phyloP scores from a whole-genome alignment of 2,888 invertebrate species.

The Penaeus monodon region DNA sequence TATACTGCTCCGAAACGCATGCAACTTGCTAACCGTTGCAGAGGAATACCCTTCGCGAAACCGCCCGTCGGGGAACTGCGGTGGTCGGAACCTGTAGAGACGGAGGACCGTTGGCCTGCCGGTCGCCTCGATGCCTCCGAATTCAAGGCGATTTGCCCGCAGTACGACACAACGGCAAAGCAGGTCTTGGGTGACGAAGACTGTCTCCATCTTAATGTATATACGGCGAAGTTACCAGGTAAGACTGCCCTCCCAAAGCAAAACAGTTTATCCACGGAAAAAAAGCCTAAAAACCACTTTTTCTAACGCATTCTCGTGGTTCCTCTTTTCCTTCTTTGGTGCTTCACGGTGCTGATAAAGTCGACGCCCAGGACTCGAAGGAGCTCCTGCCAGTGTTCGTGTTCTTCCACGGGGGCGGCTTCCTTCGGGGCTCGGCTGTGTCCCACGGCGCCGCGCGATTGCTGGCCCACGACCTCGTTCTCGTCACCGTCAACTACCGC shows the following conservation, averaged over 20 bases:
- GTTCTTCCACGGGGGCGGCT: constrained; percentile 15
- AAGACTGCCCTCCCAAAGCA: too few species aligned
- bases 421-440: not conserved
- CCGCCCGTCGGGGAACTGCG: constrained; percentile 14
- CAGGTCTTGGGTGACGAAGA: constrained; percentile 58
- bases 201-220: constrained; percentile 63
- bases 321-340: too few species aligned
- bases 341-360: too few species aligned
- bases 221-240: constrained; percentile 58
- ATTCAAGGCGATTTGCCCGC: constrained; percentile 48
- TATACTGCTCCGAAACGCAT: too few species aligned
- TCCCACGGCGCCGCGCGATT: not conserved
- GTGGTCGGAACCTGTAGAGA: not conserved
- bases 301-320: too few species aligned
- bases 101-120: not conserved
- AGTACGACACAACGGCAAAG: constrained; percentile 48
- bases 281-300: too few species aligned
- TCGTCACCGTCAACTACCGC: constrained; percentile 18
- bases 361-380: too few species aligned
- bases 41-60: constrained; percentile 24
- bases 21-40: not conserved
- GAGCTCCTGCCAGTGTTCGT: constrained; percentile 13
- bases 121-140: constrained; percentile 1
- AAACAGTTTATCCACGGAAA: too few species aligned
- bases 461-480: not conserved